A percentile compares a stretch with the other conserved stretches of the same genome.
Evolutionary conservation across 2,113 vertebrate species (phyloP).

Genomic region (Sylvilagus bachmani): DNA sequence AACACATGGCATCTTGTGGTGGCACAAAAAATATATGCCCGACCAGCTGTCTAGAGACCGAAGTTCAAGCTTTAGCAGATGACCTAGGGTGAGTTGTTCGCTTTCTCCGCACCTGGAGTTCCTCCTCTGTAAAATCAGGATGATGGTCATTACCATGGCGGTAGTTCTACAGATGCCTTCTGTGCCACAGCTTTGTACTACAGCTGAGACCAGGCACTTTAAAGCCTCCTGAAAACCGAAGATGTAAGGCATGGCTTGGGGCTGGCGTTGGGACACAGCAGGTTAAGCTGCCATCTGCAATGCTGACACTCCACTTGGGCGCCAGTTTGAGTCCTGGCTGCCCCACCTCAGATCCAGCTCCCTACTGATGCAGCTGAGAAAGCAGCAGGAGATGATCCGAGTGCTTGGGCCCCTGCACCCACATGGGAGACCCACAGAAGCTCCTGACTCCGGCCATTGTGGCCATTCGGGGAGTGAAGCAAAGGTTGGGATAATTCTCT

Average conservation of each 20-base stretch:
- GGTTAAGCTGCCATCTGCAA: too few species aligned
- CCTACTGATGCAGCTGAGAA: too few species aligned
- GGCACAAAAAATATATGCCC: not conserved
- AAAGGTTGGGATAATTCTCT: too few species aligned
- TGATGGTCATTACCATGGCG: not conserved
- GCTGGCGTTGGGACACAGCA: too few species aligned
- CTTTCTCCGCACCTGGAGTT: not conserved
- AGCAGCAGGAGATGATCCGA: too few species aligned
- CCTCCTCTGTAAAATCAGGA: constrained; percentile 15
- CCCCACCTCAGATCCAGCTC: too few species aligned
- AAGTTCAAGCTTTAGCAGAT: not conserved
- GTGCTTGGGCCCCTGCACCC: too few species aligned
- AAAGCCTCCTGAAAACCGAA: not conserved
- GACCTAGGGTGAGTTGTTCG: not conserved
- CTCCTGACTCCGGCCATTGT: too few species aligned
- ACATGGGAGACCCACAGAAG: too few species aligned
- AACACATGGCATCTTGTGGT: not conserved
- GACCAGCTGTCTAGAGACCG: not conserved
- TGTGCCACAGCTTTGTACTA: not conserved
- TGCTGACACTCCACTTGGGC: too few species aligned
- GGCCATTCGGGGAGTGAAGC: too few species aligned
- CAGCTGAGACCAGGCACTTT: not conserved
- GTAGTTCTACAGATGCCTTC: not conserved
- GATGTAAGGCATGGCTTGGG: not conserved
- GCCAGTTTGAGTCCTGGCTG: too few species aligned